Conservation (phyloP, 2,797 vertebrate species). For the Neomorphus geoffroyi region DNA sequence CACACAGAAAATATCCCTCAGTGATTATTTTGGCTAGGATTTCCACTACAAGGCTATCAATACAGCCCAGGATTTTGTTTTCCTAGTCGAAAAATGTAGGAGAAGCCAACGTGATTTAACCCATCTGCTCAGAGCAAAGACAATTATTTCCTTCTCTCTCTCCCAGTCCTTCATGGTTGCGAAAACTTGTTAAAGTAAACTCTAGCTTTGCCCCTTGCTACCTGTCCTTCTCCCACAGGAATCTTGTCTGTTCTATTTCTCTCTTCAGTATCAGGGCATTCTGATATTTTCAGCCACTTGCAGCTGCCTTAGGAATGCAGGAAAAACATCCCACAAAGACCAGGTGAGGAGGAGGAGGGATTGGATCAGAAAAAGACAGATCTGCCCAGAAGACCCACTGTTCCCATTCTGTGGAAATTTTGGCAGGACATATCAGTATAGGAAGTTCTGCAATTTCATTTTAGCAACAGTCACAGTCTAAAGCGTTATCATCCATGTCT, state of each 20-base stretch:
- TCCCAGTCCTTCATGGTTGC: background rate
- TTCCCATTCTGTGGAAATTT: background rate
- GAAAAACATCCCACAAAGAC: background rate
- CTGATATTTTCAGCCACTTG: background rate
- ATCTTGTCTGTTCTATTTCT: background rate
- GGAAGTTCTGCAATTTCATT: background rate
- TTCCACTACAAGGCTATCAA: background rate
- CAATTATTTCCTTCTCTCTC: background rate
- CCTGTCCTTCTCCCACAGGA: background rate
- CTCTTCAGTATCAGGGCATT: background rate
- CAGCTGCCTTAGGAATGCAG: background rate
- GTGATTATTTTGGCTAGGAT: background rate
- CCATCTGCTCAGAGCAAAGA: background rate
- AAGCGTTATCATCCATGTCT: background rate
- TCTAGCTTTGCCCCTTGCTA: background rate
- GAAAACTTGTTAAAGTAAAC: conserved; percentile 1
- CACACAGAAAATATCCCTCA: background rate
- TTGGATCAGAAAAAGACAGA: background rate
- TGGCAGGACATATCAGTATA: background rate
- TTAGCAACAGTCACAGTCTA: background rate
- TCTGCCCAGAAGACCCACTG: background rate
- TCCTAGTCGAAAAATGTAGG: background rate
- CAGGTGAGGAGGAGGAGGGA: background rate
- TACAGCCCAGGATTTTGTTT: background rate
- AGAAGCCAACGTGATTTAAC: conserved; percentile 4